Conservation (phyloP, 2,113 vertebrate genomes). For the Ardeotis arabs region DNA sequence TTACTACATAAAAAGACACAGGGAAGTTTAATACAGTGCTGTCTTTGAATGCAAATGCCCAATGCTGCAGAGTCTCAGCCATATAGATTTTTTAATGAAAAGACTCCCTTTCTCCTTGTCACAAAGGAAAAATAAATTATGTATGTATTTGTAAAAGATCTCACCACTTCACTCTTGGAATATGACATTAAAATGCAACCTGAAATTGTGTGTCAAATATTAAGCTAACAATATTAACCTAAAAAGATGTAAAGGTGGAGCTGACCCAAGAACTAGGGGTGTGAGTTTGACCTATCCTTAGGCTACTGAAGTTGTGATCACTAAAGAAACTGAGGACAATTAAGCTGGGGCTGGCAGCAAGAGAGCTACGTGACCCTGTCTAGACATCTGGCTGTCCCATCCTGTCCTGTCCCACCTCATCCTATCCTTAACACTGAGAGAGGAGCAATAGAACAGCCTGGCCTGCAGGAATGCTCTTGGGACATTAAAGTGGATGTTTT, state of each 20-base stretch:
- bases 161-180: neutral
- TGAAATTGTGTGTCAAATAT: neutral
- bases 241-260: neutral
- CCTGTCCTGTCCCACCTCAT: neutral
- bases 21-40: neutral
- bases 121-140: neutral
- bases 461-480: neutral
- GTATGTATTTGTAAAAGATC: neutral
- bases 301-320: neutral
- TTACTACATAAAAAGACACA: neutral
- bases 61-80: neutral
- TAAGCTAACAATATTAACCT: neutral
- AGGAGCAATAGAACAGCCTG: neutral
- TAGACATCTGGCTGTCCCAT: neutral
- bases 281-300: neutral
- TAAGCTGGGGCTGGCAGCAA: neutral
- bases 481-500: neutral
- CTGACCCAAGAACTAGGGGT: neutral
- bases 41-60: neutral
- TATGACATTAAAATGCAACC: neutral
- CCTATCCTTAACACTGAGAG: neutral
- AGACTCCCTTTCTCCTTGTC: neutral
- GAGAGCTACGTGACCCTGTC: neutral
- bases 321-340: neutral
- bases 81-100: neutral